Evolutionary conservation across 2,113 vertebrate species (phyloP).

Genomic region (Aegithalos caudatus): DNA sequence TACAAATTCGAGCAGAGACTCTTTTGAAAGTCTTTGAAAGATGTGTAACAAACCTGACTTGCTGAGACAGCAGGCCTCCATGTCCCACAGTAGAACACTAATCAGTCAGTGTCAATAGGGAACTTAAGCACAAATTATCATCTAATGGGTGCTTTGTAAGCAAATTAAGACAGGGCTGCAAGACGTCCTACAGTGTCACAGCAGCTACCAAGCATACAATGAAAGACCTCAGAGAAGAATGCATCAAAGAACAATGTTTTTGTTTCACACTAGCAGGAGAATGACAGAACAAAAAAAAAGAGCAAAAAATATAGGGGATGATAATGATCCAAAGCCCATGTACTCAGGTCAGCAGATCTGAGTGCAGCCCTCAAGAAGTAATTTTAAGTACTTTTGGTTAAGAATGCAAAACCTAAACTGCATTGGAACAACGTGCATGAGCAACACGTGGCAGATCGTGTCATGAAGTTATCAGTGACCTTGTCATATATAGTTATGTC

Average conservation of each 20-base stretch:
- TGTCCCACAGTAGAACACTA: background rate
- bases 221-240: background rate
- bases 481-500: background rate
- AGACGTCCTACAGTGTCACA: background rate
- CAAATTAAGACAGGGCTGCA: conserved; percentile 7
- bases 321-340: background rate
- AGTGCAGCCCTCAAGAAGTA: background rate
- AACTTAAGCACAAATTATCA: background rate
- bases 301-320: background rate
- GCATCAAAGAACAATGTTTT: background rate
- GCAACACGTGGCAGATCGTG: background rate
- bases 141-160: conserved; percentile 3
- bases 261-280: background rate
- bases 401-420: background rate
- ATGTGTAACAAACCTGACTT: background rate
- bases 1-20: background rate
- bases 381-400: background rate
- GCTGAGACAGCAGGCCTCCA: background rate
- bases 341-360: background rate
- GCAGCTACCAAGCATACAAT: background rate
- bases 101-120: background rate
- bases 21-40: background rate
- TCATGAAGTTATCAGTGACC: background rate
- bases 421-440: background rate
- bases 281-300: background rate